phyloP scores from a whole-genome alignment of 2,113 vertebrate genomes.

The Anguilla japonica region DNA sequence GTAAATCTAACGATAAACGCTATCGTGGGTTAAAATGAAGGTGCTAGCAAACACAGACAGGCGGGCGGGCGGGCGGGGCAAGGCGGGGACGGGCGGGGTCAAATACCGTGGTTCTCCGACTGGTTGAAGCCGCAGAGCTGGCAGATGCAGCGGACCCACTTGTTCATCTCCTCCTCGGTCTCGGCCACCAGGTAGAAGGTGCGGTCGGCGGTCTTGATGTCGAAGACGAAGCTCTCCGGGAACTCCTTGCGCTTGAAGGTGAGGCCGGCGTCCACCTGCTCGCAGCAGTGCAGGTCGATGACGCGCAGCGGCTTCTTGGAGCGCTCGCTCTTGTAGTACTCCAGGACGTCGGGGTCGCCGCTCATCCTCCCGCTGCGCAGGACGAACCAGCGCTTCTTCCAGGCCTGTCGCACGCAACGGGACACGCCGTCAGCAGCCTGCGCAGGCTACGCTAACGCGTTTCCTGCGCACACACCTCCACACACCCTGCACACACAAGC shows the following conservation, averaged over 20 bases:
- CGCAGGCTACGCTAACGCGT: background rate
- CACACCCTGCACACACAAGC: background rate
- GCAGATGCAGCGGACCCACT: slow-evolving; percentile 97
- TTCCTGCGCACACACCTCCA: background rate
- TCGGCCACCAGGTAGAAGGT: slow-evolving; percentile 98
- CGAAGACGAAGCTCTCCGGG: slow-evolving; percentile 96
- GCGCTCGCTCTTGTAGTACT: slow-evolving; percentile 98
- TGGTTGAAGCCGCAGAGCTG: slow-evolving; percentile 99
- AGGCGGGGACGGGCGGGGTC: too few species aligned
- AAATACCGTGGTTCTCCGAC: slow-evolving; percentile 86
- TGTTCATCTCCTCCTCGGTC: slow-evolving; percentile 97
- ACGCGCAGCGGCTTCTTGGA: slow-evolving; percentile 93
- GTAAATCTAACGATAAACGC: background rate
- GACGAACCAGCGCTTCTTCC: slow-evolving; percentile 99
- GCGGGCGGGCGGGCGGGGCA: background rate
- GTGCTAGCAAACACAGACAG: background rate
- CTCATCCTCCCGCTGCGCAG: slow-evolving; percentile 97
- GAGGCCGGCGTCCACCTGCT: slow-evolving; percentile 93
- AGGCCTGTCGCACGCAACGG: slow-evolving; percentile 74
- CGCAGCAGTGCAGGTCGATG: slow-evolving; percentile 95
- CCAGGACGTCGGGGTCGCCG: slow-evolving; percentile 92
- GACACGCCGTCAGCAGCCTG: background rate
- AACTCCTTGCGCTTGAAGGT: slow-evolving; percentile 98
- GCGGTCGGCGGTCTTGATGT: slow-evolving; percentile 94
- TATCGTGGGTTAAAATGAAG: background rate